Base-by-base conservation (phyloP, 1,140 invertebrate genomes). In the Episyrphus balteatus region DNA sequence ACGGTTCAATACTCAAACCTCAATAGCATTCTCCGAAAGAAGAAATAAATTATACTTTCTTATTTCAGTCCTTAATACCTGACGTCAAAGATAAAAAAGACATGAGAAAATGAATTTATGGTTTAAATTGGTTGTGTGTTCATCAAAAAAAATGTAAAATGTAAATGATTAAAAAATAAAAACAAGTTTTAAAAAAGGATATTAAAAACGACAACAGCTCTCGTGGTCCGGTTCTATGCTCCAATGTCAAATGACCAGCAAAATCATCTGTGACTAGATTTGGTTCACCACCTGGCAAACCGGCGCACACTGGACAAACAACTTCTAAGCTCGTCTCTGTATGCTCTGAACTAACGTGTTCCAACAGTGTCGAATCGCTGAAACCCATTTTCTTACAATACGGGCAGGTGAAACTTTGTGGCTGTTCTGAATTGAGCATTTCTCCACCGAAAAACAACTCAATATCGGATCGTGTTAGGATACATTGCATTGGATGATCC, bases 401-500 rank as follows among this genome's bases (percentile, higher is more conserved):
- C 34, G 94, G 93, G 75, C 94, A 98, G 55, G 92, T 95, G 69
- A 92, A 92, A 43, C 92, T 87, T 71, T 97, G 91, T 50, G 91
- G 88, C 67, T 93, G 87, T 62, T 96, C 92, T 50, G 88, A 74
- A 47, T 80, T 80, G 57, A 92, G 73, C 58, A 85, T 81, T 73
- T 97, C 92, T 51, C 92, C 92, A 55, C 90, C 90, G 79, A 94
- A 97, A 73, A 91, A 97, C 43, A 96, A 71, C 73, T 98, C 92
- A 79, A 91, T 93, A 77, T 97, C 93, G 74, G 87, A 83, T 76
- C 92, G 81, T 57, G 92, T 96, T 56, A 98, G 80, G 61, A 98
- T 97, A 70, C 93, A 98, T 76, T 98, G 94, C 86, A 98, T 93
- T 49, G 94, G 89, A 77, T 98, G 94, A 73, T 96, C 90, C 57